phyloP scores from a whole-genome alignment of 2,888 invertebrate species.

The Emesis castigata region DNA sequence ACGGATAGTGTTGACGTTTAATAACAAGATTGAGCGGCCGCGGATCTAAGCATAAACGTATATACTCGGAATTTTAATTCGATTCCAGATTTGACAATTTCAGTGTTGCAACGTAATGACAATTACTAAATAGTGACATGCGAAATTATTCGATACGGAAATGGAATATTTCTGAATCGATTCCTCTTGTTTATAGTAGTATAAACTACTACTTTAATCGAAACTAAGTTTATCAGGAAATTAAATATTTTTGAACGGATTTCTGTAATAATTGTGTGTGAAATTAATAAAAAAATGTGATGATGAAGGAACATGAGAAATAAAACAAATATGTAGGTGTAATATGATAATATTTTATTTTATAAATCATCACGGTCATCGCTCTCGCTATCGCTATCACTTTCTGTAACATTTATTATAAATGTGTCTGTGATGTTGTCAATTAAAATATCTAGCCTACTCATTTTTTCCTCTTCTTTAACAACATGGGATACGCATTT shows the following conservation, averaged over 20 bases:
- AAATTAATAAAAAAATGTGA: too few relatives aligned
- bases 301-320: too few relatives aligned
- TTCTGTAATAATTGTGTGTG: not conserved
- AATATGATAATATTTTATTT: too few relatives aligned
- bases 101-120: too few relatives aligned
- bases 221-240: not conserved
- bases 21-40: too few relatives aligned
- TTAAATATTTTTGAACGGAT: not conserved
- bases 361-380: too few relatives aligned
- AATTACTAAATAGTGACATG: not conserved
- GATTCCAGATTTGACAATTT: not conserved
- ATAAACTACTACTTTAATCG: not conserved
- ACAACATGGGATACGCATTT: constrained; percentile 23
- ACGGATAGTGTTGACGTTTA: too few relatives aligned
- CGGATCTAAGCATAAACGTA: too few relatives aligned
- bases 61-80: not conserved
- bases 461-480: not conserved
- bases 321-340: too few relatives aligned
- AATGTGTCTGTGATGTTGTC: not conserved
- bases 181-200: not conserved
- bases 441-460: constrained; percentile 19
- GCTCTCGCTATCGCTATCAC: not conserved
- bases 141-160: not conserved
- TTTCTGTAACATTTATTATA: too few relatives aligned
- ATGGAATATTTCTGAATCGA: not conserved